A percentile compares a stretch with the other conserved stretches of the same genome.
These are phyloP conservation scores for Serripes groenlandicus DNA, from an alignment of 2,888 invertebrate species.

Conservation along the genomic window DNA sequence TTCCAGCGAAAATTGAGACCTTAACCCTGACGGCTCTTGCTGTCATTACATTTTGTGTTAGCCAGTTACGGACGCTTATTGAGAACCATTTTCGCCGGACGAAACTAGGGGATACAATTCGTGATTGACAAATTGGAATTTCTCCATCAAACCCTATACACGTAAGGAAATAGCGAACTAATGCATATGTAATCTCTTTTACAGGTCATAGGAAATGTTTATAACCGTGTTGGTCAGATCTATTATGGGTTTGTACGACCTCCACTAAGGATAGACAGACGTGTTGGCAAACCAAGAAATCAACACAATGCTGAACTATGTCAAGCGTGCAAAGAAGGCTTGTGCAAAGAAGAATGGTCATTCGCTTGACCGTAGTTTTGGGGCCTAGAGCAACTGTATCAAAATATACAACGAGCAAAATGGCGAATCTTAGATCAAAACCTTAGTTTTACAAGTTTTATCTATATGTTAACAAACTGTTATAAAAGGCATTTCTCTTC, in stretches of 20 bases:
- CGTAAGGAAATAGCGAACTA: too few relatives aligned
- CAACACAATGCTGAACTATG: constrained; percentile 87
- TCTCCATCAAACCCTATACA: too few relatives aligned
- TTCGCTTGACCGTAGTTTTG: constrained; percentile 72
- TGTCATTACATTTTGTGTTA: too few relatives aligned
- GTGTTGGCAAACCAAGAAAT: constrained; percentile 87
- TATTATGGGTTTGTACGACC: constrained; percentile 86
- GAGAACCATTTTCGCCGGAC: too few relatives aligned
- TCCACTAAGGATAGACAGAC: constrained; percentile 85
- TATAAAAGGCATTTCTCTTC: too few relatives aligned
- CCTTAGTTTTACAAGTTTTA: neutral
- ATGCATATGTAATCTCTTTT: too few relatives aligned
- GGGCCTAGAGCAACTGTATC: neutral
- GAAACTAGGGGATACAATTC: too few relatives aligned
- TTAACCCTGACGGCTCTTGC: too few relatives aligned
- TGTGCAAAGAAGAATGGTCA: constrained; percentile 83
- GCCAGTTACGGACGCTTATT: too few relatives aligned
- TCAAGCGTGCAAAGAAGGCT: constrained; percentile 87
- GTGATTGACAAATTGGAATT: too few relatives aligned
- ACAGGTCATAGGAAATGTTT: constrained; percentile 87
- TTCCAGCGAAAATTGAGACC: too few relatives aligned
- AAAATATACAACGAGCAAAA: neutral
- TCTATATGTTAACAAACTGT: too few relatives aligned
- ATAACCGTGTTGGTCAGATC: constrained; percentile 86
- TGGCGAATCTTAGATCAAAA: neutral